Evolutionary conservation across 2,113 vertebrate genomes (phyloP).

Genomic region (Coryphaenoides rupestris): DNA sequence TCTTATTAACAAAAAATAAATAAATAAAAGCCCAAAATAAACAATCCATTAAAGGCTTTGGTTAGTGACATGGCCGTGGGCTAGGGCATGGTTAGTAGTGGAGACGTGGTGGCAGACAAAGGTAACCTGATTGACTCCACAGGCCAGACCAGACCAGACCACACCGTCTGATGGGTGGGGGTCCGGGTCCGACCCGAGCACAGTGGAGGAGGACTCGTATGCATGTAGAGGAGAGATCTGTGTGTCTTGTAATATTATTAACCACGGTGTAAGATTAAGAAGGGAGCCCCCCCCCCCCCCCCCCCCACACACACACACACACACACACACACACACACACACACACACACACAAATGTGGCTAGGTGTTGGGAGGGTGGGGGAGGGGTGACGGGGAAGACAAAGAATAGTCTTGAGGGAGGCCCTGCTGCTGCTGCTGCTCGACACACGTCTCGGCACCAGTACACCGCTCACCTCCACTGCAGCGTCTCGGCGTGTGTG

Average conservation of each 20-base stretch:
- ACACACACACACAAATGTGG: slow-evolving; percentile 38
- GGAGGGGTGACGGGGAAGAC: slow-evolving; percentile 71
- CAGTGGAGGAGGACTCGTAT: too few relatives aligned
- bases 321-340: slow-evolving; percentile 4
- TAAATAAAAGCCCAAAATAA: neutral
- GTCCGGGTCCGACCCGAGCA: too few relatives aligned
- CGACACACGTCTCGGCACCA: slow-evolving; percentile 26
- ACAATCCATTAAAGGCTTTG: neutral
- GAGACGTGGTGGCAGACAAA: slow-evolving; percentile 58
- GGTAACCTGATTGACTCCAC: slow-evolving; percentile 71
- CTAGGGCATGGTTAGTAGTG: slow-evolving; percentile 36
- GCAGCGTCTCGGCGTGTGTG: slow-evolving; percentile 15
- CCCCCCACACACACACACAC: slow-evolving; percentile 1
- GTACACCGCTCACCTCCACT: slow-evolving; percentile 2
- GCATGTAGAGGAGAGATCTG: slow-evolving; percentile 1
- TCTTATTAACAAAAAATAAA: too few relatives aligned
- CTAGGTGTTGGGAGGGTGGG: slow-evolving; percentile 69
- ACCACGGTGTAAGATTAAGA: slow-evolving; percentile 30
- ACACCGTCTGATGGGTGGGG: too few relatives aligned
- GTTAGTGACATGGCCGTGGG: slow-evolving; percentile 8
- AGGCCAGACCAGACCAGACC: slow-evolving; percentile 43
- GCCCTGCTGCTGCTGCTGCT: slow-evolving; percentile 53
- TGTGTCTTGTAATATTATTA: slow-evolving; percentile 16
- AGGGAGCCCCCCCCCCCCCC: slow-evolving; percentile 22
- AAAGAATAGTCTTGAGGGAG: slow-evolving; percentile 62